Evolutionary conservation across 2,113 vertebrate genomes (phyloP), one percentile per base, ranked within the genome.

Genomic region (Drymodes brunneopygia): DNA sequence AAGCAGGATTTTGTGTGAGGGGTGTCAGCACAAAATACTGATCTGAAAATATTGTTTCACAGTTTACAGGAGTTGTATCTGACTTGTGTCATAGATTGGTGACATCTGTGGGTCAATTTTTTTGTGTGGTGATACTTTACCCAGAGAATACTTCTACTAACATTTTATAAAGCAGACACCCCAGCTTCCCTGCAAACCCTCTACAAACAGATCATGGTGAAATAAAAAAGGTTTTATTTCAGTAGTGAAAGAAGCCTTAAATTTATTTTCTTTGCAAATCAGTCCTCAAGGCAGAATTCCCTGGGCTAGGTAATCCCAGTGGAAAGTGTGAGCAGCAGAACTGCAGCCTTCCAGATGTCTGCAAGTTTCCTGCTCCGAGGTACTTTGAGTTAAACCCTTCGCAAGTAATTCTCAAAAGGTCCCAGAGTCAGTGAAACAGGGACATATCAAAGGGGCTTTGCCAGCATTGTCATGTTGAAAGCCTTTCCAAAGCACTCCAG

Each of bases 261-360:
- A 58, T 92, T 58, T 81, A n/a, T 92, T 80, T 88, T 86, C 44
- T 77, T 93, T 88, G 23, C 45, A 80, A 61, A 66, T 65, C 60
- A 69, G 7, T 40, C 66, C 62, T 85, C 65, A 53, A 75, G 77
- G 35, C 83, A 88, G 44, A 58, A 80, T 86, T 79, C 62, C 20
- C 28, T 20, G 29, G 21, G 15, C 69, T 81, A 57, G 19, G 27
- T 92, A 77, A 92, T 51, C 29, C 74, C 50, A 44, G 60, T 77
- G 87, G 92, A 94, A 96, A 96, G 29, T 80, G 67, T 88, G 81
- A 94, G 44, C 44, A 70, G 42, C 42, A 83, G 31, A 82, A 61
- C 22, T 70, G 27, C 54, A 90, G 38, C 17, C 64, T 91, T 92
- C 75, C 86, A 94, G 88, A 94, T 60, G 31, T 60, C 66, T 90